Percentiles rank a stretch among this genome's conserved stretches.
These are phyloP conservation scores for Diplosoma virens DNA, from an alignment of 23 tunicate species.

Conservation along the genomic window DNA sequence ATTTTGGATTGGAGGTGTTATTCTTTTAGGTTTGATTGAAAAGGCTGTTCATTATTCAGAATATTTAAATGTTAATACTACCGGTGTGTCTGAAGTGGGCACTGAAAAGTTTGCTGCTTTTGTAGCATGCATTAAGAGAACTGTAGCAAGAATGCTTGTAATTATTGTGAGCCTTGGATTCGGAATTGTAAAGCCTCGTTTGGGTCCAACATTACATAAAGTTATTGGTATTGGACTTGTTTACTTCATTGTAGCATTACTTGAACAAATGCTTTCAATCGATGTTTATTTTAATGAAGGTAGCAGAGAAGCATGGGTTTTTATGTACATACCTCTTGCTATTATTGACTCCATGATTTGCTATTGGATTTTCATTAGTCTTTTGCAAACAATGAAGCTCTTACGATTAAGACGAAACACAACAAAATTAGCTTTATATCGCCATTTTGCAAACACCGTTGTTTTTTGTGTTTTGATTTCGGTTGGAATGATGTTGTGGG, in stretches of 20 bases:
- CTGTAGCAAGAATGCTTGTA: conserved; percentile 93
- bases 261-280: conserved; percentile 74
- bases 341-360: conserved; percentile 93
- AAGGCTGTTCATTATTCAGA: conserved; percentile 94
- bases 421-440: conserved; percentile 75
- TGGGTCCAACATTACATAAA: conserved; percentile 95
- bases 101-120: conserved; percentile 92
- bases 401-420: conserved; percentile 89
- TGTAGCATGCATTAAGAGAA: conserved; percentile 71
- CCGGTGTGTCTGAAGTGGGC: conserved; percentile 74
- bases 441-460: conserved; percentile 90
- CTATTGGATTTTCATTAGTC: conserved; percentile 96
- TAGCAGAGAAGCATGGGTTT: conserved; percentile 27
- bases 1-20: conserved; percentile 99
- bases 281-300: conserved; percentile 64
- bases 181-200: conserved; percentile 97
- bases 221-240: conserved; percentile 91
- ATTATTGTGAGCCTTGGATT: conserved; percentile 97
- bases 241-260: conserved; percentile 78
- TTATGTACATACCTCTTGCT: conserved; percentile 76
- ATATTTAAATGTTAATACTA: conserved; percentile 59
- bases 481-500: conserved; percentile 47
- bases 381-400: conserved; percentile 96
- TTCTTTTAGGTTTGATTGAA: conserved; percentile 93
- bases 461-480: conserved; percentile 82